A percentile compares a stretch with the other conserved stretches of the same genome.
Conservation (phyloP, 2,888 invertebrate species). For the Biston betularia region DNA sequence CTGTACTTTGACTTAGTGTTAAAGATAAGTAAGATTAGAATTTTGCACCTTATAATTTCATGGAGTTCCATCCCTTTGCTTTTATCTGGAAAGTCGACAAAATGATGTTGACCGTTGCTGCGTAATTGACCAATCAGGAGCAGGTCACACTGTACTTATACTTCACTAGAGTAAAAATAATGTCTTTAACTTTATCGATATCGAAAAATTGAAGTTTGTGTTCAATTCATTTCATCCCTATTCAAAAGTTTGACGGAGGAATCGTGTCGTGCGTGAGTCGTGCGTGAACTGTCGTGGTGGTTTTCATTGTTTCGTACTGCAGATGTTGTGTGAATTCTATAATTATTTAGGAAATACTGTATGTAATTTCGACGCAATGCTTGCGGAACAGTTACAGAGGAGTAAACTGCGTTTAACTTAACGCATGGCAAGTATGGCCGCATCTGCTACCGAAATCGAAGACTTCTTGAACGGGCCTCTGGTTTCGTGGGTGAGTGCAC, state of each 20-base stretch:
- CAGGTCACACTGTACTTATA: too few species aligned
- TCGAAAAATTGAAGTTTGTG: background rate
- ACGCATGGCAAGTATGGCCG: constrained; percentile 83
- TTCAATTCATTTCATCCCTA: background rate
- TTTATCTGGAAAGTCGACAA: too few species aligned
- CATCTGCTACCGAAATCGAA: constrained; percentile 91
- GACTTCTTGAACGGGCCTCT: constrained; percentile 94
- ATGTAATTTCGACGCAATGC: constrained; percentile 71
- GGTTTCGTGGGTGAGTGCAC: constrained; percentile 93
- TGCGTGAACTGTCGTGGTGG: constrained; percentile 15
- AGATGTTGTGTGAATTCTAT: constrained; percentile 62
- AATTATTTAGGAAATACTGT: constrained; percentile 46
- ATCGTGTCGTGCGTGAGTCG: constrained; percentile 13
- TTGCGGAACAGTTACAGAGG: constrained; percentile 62
- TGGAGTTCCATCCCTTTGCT: too few species aligned
- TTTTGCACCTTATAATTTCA: too few species aligned
- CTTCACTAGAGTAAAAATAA: background rate
- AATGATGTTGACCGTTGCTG: too few species aligned
- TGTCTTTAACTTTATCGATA: background rate
- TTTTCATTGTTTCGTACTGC: constrained; percentile 47
- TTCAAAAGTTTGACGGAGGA: constrained; percentile 1
- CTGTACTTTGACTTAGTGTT: too few species aligned
- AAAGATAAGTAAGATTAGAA: too few species aligned
- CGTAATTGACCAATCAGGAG: too few species aligned
- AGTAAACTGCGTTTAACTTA: constrained; percentile 71